Evolutionary conservation across 2,888 invertebrate species (phyloP).

Genomic region (Caenorhabditis sinica): DNA sequence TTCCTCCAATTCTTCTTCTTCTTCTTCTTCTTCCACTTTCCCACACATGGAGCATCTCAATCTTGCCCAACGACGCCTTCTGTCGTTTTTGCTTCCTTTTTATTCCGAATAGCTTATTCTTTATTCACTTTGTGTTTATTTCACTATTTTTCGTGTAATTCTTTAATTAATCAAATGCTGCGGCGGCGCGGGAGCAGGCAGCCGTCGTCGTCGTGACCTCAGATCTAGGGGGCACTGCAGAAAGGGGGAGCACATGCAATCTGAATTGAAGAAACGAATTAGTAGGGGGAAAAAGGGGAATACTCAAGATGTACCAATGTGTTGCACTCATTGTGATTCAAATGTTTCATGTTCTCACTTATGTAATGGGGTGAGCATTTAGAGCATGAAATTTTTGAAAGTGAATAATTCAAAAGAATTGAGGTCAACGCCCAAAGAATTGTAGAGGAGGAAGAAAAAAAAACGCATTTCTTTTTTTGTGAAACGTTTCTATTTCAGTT

Average conservation of each 20-base stretch:
- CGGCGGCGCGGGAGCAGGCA: not conserved
- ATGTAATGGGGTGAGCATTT: too few species aligned
- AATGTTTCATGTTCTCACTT: constrained; percentile 11
- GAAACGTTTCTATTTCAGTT: not conserved
- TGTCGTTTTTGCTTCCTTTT: constrained; percentile 22
- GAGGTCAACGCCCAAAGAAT: constrained; percentile 13
- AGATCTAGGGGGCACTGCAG: not conserved
- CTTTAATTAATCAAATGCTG: constrained; percentile 46
- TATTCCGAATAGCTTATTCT: constrained; percentile 36
- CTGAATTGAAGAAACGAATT: constrained; percentile 37
- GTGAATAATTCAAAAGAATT: constrained; percentile 13
- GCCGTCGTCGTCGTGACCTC: constrained; percentile 34
- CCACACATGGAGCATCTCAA: constrained; percentile 8
- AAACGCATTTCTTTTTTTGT: not conserved
- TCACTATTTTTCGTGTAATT: constrained; percentile 62
- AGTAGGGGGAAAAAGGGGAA: not conserved
- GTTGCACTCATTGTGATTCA: not conserved
- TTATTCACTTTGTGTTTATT: constrained; percentile 49
- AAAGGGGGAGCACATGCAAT: constrained; percentile 34
- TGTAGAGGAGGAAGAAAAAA: not conserved
- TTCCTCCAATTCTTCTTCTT: not conserved
- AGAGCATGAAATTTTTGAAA: not conserved
- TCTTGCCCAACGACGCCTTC: not conserved
- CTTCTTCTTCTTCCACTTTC: not conserved
- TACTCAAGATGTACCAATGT: constrained; percentile 1